Base-by-base conservation (phyloP, 2,113 vertebrate species). In the Pachycephala philippinensis region DNA sequence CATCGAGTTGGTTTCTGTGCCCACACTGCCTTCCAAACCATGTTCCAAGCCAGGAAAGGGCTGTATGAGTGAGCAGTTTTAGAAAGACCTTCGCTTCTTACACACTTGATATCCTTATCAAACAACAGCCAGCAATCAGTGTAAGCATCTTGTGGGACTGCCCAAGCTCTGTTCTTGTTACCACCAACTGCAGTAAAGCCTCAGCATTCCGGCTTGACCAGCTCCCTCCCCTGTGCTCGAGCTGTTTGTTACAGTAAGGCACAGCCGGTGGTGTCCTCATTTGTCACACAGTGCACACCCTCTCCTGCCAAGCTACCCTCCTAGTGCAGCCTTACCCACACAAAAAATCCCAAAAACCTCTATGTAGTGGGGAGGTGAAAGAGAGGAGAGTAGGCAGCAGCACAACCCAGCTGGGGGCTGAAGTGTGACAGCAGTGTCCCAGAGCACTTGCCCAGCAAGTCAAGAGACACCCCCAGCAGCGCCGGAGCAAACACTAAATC, bases 231-330 rank as follows among this genome's bases (percentile, higher is more conserved):
- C 18, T 17, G 13, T 16, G 30, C 8, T 24, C 37, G 23, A 30
- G 50, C 47, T 45, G 8, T 21, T 75, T 27, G 21, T 13, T n/a
- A 5, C 7, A 33, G 26, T 2, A 35, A 47, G 56, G 40, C 61
- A 59, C 21, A 71, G 70, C 74, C 4, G 4, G 69, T 0, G 0
- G 11, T 4, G 18, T 11, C 33, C 57, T 70, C 31, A 0, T 18
- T 17, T 14, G 13, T 37, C 60, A 65, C 75, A 71, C 28, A 16
- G 8, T 5, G 39, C 37, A 70, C 52, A 60, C 9, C 31, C 7
- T 18, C 30, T 20, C 39, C 44, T 80, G 53, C 13, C 35, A 26
- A 9, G 40, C 26, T n/a, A 6, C 19, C 23, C 15, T 71, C 16
- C 16, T 7, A 15, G 1, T 1, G 15, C 54, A 92, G 50, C 54